Base-by-base conservation (phyloP, 2,888 invertebrate species). In the Torymus texanus region DNA sequence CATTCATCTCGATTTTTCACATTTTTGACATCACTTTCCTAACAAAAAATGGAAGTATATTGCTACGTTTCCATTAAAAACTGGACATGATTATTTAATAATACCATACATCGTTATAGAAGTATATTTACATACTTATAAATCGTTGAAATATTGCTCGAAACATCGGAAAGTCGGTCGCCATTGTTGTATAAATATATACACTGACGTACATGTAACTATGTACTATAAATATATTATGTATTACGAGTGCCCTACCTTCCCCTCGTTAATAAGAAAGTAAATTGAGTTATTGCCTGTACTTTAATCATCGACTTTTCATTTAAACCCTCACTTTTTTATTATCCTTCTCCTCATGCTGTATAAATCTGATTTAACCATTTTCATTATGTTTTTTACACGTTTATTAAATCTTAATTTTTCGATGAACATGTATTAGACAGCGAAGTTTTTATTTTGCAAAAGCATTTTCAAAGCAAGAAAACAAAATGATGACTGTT, bases 281-380 rank as follows among this genome's bases (percentile, higher is more conserved):
- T 86, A 83, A 83, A 84, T 84, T 84, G 84, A 84, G 84, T 84
- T 84, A 85, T 83, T 86, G 84, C 83, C 82, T 85, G 82, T 86
- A 87, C 82, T 76, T 81, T 86, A 86, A 83, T 14, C 8, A 12
- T 56, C 56, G 24, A n/a, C 24, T 72, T 72, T 62, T 55, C 8
- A 53, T 72, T 53, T 21, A 53, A 8, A 41, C 41, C 8, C 41
- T 41, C 5, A 41, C 5, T 41, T 41, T 29, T 41, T 41, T 8
- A 41, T 41, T 41, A 41, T 41, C 41, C 41, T 41, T 41, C 8
- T 41, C 41, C 41, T 41, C 8, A 41, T 41, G 5, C 41, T 41
- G 41, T 41, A 8, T 41, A 41, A 8, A 41, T 8, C 10, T 41
- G 8, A 41, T 41, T 41, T 1, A 41, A 41, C 41, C 41, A 8